Evolutionary conservation across 2,113 vertebrate species (phyloP), one percentile per base, ranked within the genome.

Genomic region (Cranoglanis bouderius): DNA sequence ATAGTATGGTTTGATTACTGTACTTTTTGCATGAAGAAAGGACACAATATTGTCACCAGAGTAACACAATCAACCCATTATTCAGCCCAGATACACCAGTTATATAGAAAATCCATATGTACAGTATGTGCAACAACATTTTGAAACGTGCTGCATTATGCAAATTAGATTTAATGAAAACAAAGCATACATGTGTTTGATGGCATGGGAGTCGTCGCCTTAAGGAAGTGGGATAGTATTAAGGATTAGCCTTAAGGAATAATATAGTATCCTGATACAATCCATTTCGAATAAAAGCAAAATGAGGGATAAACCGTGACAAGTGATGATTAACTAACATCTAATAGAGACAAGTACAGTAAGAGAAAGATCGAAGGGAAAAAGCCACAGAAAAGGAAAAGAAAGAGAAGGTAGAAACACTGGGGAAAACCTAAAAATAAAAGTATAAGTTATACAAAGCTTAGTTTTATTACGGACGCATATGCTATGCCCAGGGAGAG

Each of bases 261-360:
- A 87, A 67, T 78, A 70, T 78, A 86, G 8, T 63, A 88, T 82
- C 46, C 43, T 72, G 86, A 82, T 88, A 72, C 43, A n/a, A 65
- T 63, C 51, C 59, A 78, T 57, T 88, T 59, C 84, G 72, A 90
- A 87, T 90, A 88, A 84, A 88, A 87, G 80, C 87, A 88, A n/a
- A n/a, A n/a, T n/a, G n/a, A 80, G 82, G 70, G 85, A 85, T 84
- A 49, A 87, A 84, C 80, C 43, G 46, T 81, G 81, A 89, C 84
- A 90, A 86, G 87, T 29, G 16, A 38, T 87, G 90, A 90, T 88
- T 88, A 86, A 84, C 84, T 59, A 35, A 6, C 26, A 67, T 88
- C 78, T 72, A 67, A 82, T 88, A 18, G 26, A 86, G 49, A 19
- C n/a, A 85, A 70, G n/a, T 29, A 59, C 9, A 87, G 57, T 57